Percentiles rank a stretch among this genome's conserved stretches.
Conservation (phyloP, 2,113 vertebrate genomes). For the Datnioides undecimradiatus region DNA sequence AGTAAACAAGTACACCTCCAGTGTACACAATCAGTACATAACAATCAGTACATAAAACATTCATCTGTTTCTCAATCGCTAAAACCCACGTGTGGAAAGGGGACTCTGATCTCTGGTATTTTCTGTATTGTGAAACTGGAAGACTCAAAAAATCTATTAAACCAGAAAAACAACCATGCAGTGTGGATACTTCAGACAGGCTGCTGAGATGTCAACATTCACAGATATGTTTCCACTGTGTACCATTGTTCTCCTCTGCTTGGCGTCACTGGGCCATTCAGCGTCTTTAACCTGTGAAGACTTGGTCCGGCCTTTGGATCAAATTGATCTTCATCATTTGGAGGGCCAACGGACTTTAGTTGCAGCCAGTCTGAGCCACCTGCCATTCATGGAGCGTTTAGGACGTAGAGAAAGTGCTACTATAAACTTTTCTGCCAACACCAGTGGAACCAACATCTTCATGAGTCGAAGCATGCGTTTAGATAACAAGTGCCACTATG, state of each 20-base stretch:
- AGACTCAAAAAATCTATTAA: conserved; percentile 34
- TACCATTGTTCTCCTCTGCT: conserved; percentile 6
- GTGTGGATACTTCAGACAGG: background rate
- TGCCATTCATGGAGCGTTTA: background rate
- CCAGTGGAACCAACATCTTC: background rate
- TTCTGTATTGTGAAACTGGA: conserved; percentile 27
- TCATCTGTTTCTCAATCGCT: conserved; percentile 28
- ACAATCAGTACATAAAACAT: background rate
- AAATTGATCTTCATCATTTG: background rate
- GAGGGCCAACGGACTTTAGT: conserved; percentile 39
- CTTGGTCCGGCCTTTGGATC: conserved; percentile 28
- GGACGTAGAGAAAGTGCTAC: conserved; percentile 18
- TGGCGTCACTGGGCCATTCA: conserved; percentile 17
- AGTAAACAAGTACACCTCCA: background rate
- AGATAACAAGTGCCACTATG: conserved; percentile 5
- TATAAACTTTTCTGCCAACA: conserved; percentile 12
- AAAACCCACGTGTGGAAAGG: background rate
- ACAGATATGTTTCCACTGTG: conserved; percentile 21
- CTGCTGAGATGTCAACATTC: background rate
- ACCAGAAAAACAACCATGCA: background rate
- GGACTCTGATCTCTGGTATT: conserved; percentile 12
- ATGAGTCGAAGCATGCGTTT: background rate
- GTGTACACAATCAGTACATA: background rate
- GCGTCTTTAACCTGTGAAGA: conserved; percentile 48
- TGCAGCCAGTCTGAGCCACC: conserved; percentile 1